phyloP scores from a whole-genome alignment of 2,113 vertebrate species.

The Sinocyclocheilus maitianheensis region DNA sequence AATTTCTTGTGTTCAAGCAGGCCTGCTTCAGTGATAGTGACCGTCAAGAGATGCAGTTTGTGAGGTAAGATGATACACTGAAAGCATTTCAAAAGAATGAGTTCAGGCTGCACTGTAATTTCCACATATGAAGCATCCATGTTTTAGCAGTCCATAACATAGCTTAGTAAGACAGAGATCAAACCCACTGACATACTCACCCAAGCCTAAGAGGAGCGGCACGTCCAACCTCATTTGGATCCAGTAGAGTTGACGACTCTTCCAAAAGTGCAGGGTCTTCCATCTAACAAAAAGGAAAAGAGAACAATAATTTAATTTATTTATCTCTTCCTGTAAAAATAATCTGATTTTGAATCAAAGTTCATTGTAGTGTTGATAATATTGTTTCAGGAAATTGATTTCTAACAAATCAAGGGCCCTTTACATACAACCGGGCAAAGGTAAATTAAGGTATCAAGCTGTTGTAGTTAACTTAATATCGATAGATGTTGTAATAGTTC shows the following conservation, averaged over 20 bases:
- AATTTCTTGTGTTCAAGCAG: background rate
- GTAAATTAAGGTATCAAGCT: background rate
- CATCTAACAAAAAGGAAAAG: constrained; percentile 87
- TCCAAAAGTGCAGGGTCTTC: constrained; percentile 97
- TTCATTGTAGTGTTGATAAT: background rate
- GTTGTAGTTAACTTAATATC: background rate
- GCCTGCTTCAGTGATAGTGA: background rate
- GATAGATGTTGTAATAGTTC: background rate
- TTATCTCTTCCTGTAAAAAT: background rate
- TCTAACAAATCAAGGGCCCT: background rate
- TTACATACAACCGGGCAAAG: background rate
- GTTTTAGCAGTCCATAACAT: background rate
- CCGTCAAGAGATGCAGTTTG: background rate
- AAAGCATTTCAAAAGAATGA: background rate
- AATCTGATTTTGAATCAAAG: background rate
- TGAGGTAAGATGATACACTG: background rate
- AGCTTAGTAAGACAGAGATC: background rate
- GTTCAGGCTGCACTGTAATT: background rate
- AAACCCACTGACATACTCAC: constrained; percentile 68
- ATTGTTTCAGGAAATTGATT: background rate
- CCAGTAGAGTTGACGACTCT: constrained; percentile 89
- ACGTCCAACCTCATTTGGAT: constrained; percentile 86
- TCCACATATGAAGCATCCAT: background rate
- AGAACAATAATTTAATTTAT: background rate
- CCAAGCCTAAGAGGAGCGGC: constrained; percentile 89